Evolutionary conservation across 1,140 invertebrate species (phyloP).

Genomic region (Drosophila subobscura): DNA sequence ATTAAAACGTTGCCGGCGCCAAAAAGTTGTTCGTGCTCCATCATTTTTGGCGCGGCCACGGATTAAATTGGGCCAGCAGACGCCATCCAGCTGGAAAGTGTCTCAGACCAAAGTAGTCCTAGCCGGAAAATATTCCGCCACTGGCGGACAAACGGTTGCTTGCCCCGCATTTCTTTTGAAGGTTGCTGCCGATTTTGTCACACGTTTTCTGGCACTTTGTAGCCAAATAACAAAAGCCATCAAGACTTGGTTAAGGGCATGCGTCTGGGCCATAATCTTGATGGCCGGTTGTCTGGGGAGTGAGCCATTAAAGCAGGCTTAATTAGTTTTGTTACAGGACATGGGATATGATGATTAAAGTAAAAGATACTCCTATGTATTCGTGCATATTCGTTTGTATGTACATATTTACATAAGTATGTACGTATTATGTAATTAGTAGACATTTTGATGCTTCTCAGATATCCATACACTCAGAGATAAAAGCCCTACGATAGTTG

Average conservation of each 20-base stretch:
- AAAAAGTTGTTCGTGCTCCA: slow-evolving; percentile 60
- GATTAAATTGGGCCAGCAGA: slow-evolving; percentile 60
- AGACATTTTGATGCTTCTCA: no score
- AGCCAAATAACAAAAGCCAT: slow-evolving; percentile 13
- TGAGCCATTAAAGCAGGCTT: slow-evolving; percentile 20
- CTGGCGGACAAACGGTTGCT: slow-evolving; percentile 35
- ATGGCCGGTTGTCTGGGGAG: slow-evolving; percentile 7
- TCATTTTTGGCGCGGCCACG: slow-evolving; percentile 51
- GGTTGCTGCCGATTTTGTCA: slow-evolving; percentile 22
- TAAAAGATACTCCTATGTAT: no score
- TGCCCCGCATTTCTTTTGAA: slow-evolving; percentile 5
- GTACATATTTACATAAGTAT: no score
- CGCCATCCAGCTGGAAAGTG: neutral
- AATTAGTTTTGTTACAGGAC: slow-evolving; percentile 7
- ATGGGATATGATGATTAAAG: neutral
- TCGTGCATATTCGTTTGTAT: no score
- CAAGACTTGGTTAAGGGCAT: slow-evolving; percentile 12
- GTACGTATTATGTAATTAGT: no score
- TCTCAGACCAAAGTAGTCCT: neutral
- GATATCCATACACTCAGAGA: no score
- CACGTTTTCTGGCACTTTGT: slow-evolving; percentile 29
- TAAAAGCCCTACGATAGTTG: no score
- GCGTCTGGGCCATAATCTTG: slow-evolving; percentile 15
- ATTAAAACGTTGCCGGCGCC: slow-evolving; percentile 71
- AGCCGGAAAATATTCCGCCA: slow-evolving; percentile 15